Percentiles rank a stretch among this genome's conserved stretches.
phyloP scores from a whole-genome alignment of 1,140 invertebrate genomes.

The Aphaenogaster ashmeadi region DNA sequence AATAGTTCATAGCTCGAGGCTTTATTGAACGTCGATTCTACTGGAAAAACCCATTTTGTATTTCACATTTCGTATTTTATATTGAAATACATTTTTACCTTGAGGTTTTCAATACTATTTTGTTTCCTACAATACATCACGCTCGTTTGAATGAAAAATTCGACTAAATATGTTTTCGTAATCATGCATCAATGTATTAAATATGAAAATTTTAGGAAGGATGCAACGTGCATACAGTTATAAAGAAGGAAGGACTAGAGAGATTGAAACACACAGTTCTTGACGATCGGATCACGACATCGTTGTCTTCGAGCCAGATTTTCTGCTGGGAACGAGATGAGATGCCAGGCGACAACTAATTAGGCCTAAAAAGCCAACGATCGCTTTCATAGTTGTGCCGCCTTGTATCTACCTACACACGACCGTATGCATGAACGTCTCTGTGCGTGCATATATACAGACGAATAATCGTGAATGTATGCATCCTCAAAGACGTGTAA shows the following conservation, averaged over 20 bases:
- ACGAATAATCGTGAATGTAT: conserved; percentile 5
- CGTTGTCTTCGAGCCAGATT: conserved; percentile 67
- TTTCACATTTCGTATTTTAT: conserved; percentile 15
- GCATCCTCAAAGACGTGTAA: conserved; percentile 56
- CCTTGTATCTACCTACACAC: conserved; percentile 43
- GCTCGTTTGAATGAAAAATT: background rate
- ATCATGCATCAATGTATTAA: background rate
- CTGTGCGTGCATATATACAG: background rate
- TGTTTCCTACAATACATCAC: background rate
- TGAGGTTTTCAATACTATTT: background rate
- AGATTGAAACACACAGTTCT: conserved; percentile 61
- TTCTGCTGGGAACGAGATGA: conserved; percentile 79
- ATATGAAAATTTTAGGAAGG: background rate
- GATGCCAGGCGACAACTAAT: conserved; percentile 86
- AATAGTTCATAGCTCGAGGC: background rate
- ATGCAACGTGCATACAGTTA: background rate
- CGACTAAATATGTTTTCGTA: background rate
- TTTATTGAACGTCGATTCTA: background rate
- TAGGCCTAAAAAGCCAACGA: conserved; percentile 86
- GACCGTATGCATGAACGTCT: background rate
- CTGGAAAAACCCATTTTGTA: background rate
- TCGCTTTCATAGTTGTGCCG: conserved; percentile 79
- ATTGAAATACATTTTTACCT: background rate
- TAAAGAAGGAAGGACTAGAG: conserved; percentile 32
- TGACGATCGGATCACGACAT: conserved; percentile 70